phyloP scores from a whole-genome alignment of 2,888 invertebrate species.

The Cephalotes varians region DNA sequence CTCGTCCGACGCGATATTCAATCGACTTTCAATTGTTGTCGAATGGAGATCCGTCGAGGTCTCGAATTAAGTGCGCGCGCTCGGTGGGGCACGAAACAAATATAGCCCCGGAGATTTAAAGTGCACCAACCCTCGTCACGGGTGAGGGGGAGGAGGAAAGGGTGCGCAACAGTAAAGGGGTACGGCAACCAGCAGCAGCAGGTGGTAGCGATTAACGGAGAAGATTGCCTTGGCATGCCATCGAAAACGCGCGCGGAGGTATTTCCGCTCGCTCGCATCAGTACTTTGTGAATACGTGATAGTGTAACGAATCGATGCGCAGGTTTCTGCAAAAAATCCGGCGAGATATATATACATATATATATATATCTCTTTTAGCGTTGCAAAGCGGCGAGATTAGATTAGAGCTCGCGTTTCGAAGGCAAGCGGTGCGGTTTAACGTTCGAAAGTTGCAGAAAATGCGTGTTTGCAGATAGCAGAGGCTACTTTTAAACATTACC shows the following conservation, averaged over 20 bases:
- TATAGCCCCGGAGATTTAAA: conserved; percentile 57
- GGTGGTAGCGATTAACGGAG: conserved; percentile 24
- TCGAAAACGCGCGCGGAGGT: background rate
- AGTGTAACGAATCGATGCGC: background rate
- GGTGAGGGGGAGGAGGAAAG: background rate
- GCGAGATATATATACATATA: too few relatives aligned
- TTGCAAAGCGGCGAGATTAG: conserved; percentile 39
- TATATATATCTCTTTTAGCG: background rate
- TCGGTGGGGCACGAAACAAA: conserved; percentile 64
- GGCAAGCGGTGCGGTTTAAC: background rate
- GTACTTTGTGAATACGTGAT: conserved; percentile 9
- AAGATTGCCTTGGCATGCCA: conserved; percentile 1
- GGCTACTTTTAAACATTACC: background rate
- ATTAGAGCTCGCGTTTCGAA: background rate
- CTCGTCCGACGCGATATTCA: conserved; percentile 17
- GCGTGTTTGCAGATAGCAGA: background rate
- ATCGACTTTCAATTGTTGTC: conserved; percentile 64
- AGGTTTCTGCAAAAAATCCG: background rate
- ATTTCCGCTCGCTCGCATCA: conserved; percentile 10
- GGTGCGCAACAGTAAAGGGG: background rate
- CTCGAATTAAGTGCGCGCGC: conserved; percentile 63
- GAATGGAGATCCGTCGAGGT: conserved; percentile 52
- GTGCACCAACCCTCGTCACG: conserved; percentile 47
- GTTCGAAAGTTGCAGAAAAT: background rate
- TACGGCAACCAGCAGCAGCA: conserved; percentile 8